Percentiles rank a stretch among this genome's conserved stretches.
Evolutionary conservation across 2,797 vertebrate species (phyloP).

Genomic region (Ceryle rudis): DNA sequence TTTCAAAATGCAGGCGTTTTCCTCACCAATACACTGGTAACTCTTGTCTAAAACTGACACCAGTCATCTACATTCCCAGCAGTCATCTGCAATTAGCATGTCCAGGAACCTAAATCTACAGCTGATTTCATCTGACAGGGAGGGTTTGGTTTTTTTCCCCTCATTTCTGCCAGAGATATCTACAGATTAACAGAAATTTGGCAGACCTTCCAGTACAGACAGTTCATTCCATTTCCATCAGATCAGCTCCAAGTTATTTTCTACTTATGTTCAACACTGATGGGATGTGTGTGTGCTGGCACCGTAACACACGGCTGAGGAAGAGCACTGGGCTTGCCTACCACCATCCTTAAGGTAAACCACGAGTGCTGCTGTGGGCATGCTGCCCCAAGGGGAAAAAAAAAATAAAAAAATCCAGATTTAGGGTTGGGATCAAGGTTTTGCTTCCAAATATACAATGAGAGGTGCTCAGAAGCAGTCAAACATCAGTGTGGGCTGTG

Average conservation of each 20-base stretch:
- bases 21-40: background rate
- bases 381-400: too few species aligned
- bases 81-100: background rate
- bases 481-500: background rate
- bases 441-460: background rate
- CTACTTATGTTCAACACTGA: background rate
- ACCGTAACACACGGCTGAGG: background rate
- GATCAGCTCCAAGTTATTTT: background rate
- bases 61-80: background rate
- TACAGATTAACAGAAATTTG: background rate
- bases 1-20: background rate
- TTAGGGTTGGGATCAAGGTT: background rate
- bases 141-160: too few species aligned
- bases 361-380: background rate
- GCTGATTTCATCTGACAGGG: background rate
- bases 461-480: background rate
- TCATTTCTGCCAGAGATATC: background rate
- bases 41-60: background rate
- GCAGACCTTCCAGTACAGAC: background rate
- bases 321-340: background rate
- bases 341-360: background rate
- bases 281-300: fast-evolving
- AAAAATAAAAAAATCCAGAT: background rate
- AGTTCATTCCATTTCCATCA: background rate
- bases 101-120: background rate